Base-by-base conservation (phyloP, 92 coral and sea anemone genomes). In the Zoanthus sociatus region DNA sequence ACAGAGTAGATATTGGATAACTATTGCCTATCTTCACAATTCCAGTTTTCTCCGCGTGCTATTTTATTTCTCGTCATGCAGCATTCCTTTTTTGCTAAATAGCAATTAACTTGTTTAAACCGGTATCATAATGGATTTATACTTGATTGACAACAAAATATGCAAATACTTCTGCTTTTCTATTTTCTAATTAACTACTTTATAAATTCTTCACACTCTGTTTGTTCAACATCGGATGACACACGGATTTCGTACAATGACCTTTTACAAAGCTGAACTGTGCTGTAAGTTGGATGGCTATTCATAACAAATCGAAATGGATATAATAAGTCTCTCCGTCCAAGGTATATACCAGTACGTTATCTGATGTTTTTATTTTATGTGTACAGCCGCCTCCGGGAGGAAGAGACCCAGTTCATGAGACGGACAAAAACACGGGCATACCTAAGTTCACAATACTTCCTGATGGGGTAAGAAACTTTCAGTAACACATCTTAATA, bases 401-500 rank as follows among this genome's bases (percentile, higher is more conserved):
- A 1, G 85, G 85, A 18, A 64, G 85, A 46, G 85, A 64, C 4
- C 85, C 85, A 16, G 66, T 75, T 5, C 85, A 81, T 18, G 14
- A 81, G 11, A 81, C 46, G 1, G 85, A 81, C 44, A 42, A 81
- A 51, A 66, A 26, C 7, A 81, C 85, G 0, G 85, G 85, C 18
- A 9, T 81, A 55, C 85, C 85, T 10, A 81, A 48, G 46, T 10
- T 81, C 14, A 66, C 85, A 44, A 81, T 81, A 66, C 61, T 81
- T 45, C 85, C 85, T 46, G 85, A 81, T 47, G 85, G 85, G 85
- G 85, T 81, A 81, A 81, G 85, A 64, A 9, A 7, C 71, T 1
- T 60, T 42, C 9, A 78, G 37, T 12, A 47, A 14, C 17, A 53
- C 68, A 44, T 4, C 77, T 30, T 1, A 9, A 44, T 70, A 18